phyloP scores from a whole-genome alignment of 2,888 invertebrate genomes.

The Gastrophysa polygoni region DNA sequence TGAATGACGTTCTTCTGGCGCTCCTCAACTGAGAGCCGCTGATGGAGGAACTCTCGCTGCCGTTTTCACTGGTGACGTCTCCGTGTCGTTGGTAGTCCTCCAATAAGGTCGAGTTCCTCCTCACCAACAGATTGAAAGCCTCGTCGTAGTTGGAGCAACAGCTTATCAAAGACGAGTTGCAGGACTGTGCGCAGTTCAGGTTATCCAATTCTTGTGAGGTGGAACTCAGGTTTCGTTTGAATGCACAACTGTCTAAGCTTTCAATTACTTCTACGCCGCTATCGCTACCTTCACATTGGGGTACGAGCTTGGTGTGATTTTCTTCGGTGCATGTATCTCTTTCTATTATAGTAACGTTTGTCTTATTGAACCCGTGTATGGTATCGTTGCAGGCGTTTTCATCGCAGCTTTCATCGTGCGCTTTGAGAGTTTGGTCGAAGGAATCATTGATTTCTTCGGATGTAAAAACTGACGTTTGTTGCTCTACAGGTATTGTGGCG shows the following conservation, averaged over 20 bases:
- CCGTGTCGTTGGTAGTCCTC: conserved; percentile 56
- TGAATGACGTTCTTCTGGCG: conserved; percentile 54
- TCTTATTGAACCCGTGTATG: conserved; percentile 52
- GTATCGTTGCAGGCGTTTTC: conserved; percentile 47
- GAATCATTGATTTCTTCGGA: not conserved
- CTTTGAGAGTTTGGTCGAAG: not conserved
- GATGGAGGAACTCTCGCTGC: conserved; percentile 80
- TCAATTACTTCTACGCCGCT: conserved; percentile 77
- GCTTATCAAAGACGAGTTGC: conserved; percentile 79
- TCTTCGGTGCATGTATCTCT: conserved; percentile 1
- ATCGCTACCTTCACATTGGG: conserved; percentile 72
- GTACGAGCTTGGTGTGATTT: conserved; percentile 29
- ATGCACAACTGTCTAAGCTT: conserved; percentile 49
- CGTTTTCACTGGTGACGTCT: conserved; percentile 70
- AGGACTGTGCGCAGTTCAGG: conserved; percentile 69
- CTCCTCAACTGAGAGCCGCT: conserved; percentile 58
- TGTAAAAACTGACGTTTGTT: not conserved
- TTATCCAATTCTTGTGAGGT: conserved; percentile 66
- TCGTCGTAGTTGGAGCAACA: conserved; percentile 77
- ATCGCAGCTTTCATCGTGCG: conserved; percentile 25
- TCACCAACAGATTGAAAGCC: conserved; percentile 60
- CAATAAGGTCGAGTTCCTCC: conserved; percentile 55
- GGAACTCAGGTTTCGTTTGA: conserved; percentile 63
- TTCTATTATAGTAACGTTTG: conserved; percentile 53
- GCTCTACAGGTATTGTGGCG: not conserved